Evolutionary conservation across 2,797 vertebrate genomes (phyloP).

Genomic region (Darevskia nairensis): DNA sequence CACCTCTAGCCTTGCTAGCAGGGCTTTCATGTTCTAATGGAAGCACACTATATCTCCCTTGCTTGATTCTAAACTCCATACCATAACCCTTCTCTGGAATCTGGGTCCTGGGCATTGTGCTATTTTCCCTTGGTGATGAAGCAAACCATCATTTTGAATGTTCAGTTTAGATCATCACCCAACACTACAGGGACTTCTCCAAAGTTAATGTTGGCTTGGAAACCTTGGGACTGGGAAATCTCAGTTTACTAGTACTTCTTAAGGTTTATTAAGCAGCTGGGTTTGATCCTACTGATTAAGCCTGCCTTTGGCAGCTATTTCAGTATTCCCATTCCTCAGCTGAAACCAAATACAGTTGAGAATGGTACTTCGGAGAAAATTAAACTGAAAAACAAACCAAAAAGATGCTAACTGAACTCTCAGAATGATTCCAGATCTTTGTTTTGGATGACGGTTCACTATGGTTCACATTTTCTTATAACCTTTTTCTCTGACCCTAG

Average conservation of each 20-base stretch:
- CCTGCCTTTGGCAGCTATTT: constrained; percentile 64
- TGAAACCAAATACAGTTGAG: constrained; percentile 71
- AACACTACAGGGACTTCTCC: constrained; percentile 75
- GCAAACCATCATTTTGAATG: constrained; percentile 71
- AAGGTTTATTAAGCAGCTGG: constrained; percentile 73
- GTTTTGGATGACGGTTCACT: constrained; percentile 67
- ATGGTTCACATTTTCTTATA: constrained; percentile 59
- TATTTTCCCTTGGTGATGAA: constrained; percentile 71
- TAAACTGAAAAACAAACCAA: constrained; percentile 75
- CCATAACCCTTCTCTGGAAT: constrained; percentile 71
- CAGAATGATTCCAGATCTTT: constrained; percentile 73
- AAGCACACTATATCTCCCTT: constrained; percentile 65
- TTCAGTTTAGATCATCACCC: constrained; percentile 74
- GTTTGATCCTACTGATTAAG: constrained; percentile 46
- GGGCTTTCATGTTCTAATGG: constrained; percentile 71
- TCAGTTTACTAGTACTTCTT: constrained; percentile 72
- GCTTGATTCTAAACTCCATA: constrained; percentile 72
- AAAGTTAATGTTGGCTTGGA: constrained; percentile 72
- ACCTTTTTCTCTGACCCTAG: constrained; percentile 66
- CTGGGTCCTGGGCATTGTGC: constrained; percentile 64
- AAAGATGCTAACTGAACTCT: constrained; percentile 76
- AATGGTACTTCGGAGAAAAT: constrained; percentile 70
- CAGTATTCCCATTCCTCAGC: constrained; percentile 50
- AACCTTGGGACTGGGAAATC: constrained; percentile 71
- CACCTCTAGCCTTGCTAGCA: constrained; percentile 70